Evolutionary conservation across 2,888 invertebrate species (phyloP), one percentile per base, ranked within the genome.

Genomic region (Drosophila pseudotalamancana): DNA sequence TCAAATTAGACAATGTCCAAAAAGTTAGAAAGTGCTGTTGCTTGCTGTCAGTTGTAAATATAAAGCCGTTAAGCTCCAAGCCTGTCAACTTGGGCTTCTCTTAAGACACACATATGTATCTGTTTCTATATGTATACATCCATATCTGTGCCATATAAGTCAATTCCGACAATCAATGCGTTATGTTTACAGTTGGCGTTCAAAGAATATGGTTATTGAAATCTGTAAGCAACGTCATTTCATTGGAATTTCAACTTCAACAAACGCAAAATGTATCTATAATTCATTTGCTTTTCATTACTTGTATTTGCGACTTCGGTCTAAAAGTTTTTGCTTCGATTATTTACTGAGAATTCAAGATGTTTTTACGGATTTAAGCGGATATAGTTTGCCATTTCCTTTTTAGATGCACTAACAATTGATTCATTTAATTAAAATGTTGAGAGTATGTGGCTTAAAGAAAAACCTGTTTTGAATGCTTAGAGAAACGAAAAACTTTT

Each of bases 1-100:
- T 72, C 72, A 73, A 72, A 72, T 73, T 64, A 60, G 55, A 65
- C 69, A 56, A 69, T 60, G 55, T 51, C 63, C 50, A 71, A 63
- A 55, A 49, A 50, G 59, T 69, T n/a, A 64, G 74, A 73, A 72
- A 73, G 72, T 68, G 72, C 42, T 59, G 50, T 45, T 42, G 40
- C n/a, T n/a, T n/a, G 0, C 40, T 37, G 49, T 43, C 56, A 73
- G 69, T 40, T 64, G 74, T 73, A 72, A 72, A 73, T 74, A 73
- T 74, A 64, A 71, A 46, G 50, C 42, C 53, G 45, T 18, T 64
- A 64, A 72, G 72, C 72, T 49, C 51, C 16, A 2, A 18, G 18
- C 51, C 59, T 51, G 68, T 73, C 73, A 59, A 63, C 18, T 49
- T 48, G 48, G 63, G 39, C 51, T 59, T 64, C 53, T 71, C 53